Evolutionary conservation across 2,113 vertebrate genomes (phyloP).

Genomic region (Thinocorus orbignyianus): DNA sequence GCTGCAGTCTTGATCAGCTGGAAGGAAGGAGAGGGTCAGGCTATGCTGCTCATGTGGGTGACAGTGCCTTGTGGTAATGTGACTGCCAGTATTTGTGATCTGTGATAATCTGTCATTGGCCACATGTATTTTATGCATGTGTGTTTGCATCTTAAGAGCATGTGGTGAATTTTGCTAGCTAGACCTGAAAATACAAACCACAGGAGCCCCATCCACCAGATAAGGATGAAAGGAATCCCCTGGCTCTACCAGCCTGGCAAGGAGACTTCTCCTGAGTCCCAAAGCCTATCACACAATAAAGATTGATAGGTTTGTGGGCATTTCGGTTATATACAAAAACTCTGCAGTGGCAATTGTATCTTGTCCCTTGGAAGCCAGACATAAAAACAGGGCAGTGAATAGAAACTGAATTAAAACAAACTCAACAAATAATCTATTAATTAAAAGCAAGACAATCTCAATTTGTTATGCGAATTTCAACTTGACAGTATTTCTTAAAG

Average conservation of each 20-base stretch:
- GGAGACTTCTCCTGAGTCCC: neutral
- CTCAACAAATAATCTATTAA: neutral
- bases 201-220: neutral
- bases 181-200: neutral
- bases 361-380: neutral
- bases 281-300: neutral
- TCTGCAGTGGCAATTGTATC: neutral
- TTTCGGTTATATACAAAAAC: neutral
- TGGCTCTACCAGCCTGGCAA: neutral
- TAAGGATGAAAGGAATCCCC: neutral
- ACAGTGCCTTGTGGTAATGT: no score
- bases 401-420: neutral
- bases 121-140: fast-evolving
- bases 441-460: neutral
- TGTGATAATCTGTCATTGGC: no score
- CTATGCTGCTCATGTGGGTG: neutral
- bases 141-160: neutral
- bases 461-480: neutral
- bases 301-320: neutral
- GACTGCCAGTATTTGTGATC: neutral
- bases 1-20: neutral
- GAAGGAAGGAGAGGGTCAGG: neutral
- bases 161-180: neutral
- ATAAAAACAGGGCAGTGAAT: neutral
- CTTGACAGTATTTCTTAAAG: neutral